phyloP scores from a whole-genome alignment of 2,113 vertebrate species.

The Donacobius atricapilla region DNA sequence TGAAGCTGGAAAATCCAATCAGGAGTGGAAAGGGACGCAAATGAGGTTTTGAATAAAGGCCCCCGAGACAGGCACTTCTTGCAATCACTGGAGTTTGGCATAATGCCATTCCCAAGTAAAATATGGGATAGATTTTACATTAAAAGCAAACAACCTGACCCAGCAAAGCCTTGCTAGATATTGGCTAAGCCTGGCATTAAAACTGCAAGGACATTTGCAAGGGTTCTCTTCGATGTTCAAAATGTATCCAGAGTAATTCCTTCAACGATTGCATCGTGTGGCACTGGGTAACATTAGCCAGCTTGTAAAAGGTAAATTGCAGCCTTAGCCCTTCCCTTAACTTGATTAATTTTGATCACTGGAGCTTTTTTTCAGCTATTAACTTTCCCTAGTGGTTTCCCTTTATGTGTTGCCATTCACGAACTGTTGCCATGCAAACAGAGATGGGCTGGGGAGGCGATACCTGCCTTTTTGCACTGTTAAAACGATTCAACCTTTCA shows the following conservation, averaged over 20 bases:
- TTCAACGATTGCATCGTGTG: background rate
- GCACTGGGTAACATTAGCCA: background rate
- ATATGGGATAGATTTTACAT: background rate
- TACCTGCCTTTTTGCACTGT: background rate
- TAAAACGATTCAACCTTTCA: background rate
- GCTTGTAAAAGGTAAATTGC: constrained; percentile 30
- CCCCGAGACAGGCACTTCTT: background rate
- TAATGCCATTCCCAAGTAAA: background rate
- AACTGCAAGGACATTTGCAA: background rate
- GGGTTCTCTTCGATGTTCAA: background rate
- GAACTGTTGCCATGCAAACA: background rate
- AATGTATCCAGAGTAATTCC: background rate
- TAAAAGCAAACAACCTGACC: background rate
- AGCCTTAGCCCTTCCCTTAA: constrained; percentile 25
- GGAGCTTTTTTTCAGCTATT: constrained; percentile 15
- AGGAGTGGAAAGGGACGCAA: background rate
- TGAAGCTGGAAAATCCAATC: background rate
- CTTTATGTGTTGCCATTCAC: background rate
- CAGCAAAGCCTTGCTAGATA: background rate
- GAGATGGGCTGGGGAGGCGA: background rate
- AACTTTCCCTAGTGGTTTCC: background rate
- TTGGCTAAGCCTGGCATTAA: background rate
- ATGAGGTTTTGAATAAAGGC: background rate
- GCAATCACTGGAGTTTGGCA: background rate
- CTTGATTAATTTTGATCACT: constrained; percentile 38